Conservation (phyloP, 2,888 invertebrate species). For the Trissolcus japonicus region DNA sequence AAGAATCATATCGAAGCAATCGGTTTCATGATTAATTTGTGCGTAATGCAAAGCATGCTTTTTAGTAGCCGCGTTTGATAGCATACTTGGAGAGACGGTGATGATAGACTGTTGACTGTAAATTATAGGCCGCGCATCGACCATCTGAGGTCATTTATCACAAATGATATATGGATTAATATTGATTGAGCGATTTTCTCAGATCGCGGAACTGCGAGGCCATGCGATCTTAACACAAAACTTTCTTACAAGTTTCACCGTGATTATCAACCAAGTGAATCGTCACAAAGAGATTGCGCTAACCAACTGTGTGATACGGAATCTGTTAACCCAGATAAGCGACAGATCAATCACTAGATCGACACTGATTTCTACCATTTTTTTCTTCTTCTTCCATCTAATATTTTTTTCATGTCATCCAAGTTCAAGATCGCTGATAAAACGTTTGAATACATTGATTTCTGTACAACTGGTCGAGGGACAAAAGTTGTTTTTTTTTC, state of each 20-base stretch:
- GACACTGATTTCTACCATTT: conserved; percentile 40
- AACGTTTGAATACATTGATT: too few relatives aligned
- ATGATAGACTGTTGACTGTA: conserved; percentile 27
- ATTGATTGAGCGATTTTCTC: conserved; percentile 32
- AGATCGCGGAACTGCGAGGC: conserved; percentile 20
- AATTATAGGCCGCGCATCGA: conserved; percentile 28
- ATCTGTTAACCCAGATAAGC: conserved; percentile 39
- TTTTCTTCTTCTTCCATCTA: background rate
- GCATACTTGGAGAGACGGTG: conserved; percentile 12
- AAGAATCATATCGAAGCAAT: too few relatives aligned
- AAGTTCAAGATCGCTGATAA: conserved; percentile 57
- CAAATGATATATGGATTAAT: conserved; percentile 38
- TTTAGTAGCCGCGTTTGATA: conserved; percentile 4
- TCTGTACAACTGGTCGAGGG: too few relatives aligned
- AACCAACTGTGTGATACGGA: conserved; percentile 32
- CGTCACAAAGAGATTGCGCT: conserved; percentile 38
- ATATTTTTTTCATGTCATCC: conserved; percentile 12
- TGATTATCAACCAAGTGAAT: conserved; percentile 39
- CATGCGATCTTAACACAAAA: conserved; percentile 20
- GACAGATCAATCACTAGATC: conserved; percentile 45
- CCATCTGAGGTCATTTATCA: conserved; percentile 35
- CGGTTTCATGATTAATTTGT: too few relatives aligned
- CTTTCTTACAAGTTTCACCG: conserved; percentile 44
- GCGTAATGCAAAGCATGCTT: too few relatives aligned
- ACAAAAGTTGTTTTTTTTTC: too few relatives aligned